These are phyloP conservation scores for Vanessa atalanta DNA, from an alignment of 1,140 invertebrate genomes.

Conservation along the genomic window DNA sequence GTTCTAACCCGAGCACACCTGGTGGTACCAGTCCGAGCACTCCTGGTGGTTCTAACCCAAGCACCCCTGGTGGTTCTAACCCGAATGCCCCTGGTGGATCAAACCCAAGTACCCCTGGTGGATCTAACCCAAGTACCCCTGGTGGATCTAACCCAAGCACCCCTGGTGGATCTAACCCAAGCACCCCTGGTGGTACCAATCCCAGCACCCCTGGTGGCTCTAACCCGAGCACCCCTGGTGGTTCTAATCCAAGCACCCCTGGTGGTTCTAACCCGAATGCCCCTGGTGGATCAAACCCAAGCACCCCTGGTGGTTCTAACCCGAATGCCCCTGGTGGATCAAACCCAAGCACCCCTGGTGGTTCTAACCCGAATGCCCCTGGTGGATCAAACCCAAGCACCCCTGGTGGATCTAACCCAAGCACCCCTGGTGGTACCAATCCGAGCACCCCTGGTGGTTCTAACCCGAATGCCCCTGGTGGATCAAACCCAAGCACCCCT, in stretches of 20 bases:
- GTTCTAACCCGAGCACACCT: too few species aligned
- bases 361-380: neutral
- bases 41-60: neutral
- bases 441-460: constrained; percentile 22
- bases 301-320: too few species aligned
- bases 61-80: neutral
- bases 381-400: neutral
- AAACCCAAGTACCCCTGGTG: neutral
- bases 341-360: neutral
- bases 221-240: neutral
- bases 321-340: neutral
- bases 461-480: neutral
- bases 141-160: neutral
- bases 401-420: constrained; percentile 19
- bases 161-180: neutral
- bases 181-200: neutral
- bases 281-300: too few species aligned
- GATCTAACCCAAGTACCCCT: too few species aligned
- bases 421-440: neutral
- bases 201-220: too few species aligned
- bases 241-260: too few species aligned
- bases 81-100: neutral
- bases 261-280: too few species aligned
- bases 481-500: neutral
- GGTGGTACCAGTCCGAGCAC: too few species aligned